Evolutionary conservation across 1,140 invertebrate genomes (phyloP).

Genomic region (Aricia agestis): DNA sequence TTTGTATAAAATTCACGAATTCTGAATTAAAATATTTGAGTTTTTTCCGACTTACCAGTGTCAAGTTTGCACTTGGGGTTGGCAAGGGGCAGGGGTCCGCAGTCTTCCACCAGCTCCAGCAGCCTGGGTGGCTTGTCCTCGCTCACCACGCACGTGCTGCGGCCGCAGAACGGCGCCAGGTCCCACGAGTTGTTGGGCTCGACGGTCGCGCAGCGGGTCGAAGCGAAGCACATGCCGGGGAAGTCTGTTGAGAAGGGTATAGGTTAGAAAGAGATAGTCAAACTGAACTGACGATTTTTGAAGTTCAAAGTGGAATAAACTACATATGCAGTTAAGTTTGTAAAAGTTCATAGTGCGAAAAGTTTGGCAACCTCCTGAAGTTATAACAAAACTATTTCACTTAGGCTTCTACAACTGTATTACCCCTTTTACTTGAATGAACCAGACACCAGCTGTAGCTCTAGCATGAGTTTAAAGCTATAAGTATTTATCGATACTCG

Average conservation of each 20-base stretch:
- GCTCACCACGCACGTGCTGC: slow-evolving; percentile 87
- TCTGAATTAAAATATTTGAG: neutral
- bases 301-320: too few relatives aligned
- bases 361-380: too few relatives aligned
- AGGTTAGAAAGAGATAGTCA: slow-evolving; percentile 9
- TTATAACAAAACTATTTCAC: too few relatives aligned
- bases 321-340: too few relatives aligned
- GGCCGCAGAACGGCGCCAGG: slow-evolving; percentile 89
- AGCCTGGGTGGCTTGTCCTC: slow-evolving; percentile 84
- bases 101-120: slow-evolving; percentile 90
- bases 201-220: slow-evolving; percentile 90
- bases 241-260: slow-evolving; percentile 82
- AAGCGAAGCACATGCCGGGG: slow-evolving; percentile 92
- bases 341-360: too few relatives aligned
- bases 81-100: slow-evolving; percentile 88
- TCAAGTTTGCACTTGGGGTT: slow-evolving; percentile 92
- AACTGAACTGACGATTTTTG: too few relatives aligned
- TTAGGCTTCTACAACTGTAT: too few relatives aligned
- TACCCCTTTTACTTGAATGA: too few relatives aligned
- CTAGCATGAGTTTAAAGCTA: too few relatives aligned
- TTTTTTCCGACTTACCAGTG: slow-evolving; percentile 62
- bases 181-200: slow-evolving; percentile 90
- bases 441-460: too few relatives aligned
- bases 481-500: too few relatives aligned
- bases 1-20: too few relatives aligned